These are phyloP conservation scores for Melanotaenia boesemani DNA, from an alignment of 2,797 vertebrate species.

Conservation along the genomic window DNA sequence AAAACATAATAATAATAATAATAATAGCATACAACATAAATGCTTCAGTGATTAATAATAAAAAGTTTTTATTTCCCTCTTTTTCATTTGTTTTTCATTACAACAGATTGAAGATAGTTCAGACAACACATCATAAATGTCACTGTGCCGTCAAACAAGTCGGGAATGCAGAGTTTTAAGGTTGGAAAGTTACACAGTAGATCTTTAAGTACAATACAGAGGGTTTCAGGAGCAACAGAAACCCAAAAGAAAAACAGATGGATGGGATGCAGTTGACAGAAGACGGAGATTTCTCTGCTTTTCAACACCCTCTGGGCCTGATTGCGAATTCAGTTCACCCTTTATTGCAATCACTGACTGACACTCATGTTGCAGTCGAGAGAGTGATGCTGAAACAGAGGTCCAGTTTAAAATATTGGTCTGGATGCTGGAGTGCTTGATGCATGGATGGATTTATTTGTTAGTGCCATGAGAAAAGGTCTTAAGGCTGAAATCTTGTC, in stretches of 20 bases:
- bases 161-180: neutral
- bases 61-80: no score
- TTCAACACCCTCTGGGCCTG: slow-evolving; percentile 4
- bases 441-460: slow-evolving; percentile 8
- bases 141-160: no score
- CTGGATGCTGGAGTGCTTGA: neutral
- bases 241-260: slow-evolving; percentile 10
- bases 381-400: slow-evolving; percentile 17
- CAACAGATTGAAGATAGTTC: neutral
- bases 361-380: slow-evolving; percentile 8
- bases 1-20: no score
- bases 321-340: slow-evolving; percentile 32
- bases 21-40: no score
- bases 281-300: slow-evolving; percentile 22
- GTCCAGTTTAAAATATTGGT: slow-evolving; percentile 13
- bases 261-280: slow-evolving; percentile 21
- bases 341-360: slow-evolving; percentile 6
- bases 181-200: neutral
- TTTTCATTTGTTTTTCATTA: no score
- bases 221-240: slow-evolving; percentile 11
- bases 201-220: slow-evolving; percentile 1
- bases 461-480: slow-evolving; percentile 22
- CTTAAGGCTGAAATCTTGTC: slow-evolving; percentile 10
- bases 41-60: no score
- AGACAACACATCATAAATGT: no score